Evolutionary conservation across 2,113 vertebrate species (phyloP), one percentile per base, ranked within the genome.

Genomic region (Rhinoptilus africanus): DNA sequence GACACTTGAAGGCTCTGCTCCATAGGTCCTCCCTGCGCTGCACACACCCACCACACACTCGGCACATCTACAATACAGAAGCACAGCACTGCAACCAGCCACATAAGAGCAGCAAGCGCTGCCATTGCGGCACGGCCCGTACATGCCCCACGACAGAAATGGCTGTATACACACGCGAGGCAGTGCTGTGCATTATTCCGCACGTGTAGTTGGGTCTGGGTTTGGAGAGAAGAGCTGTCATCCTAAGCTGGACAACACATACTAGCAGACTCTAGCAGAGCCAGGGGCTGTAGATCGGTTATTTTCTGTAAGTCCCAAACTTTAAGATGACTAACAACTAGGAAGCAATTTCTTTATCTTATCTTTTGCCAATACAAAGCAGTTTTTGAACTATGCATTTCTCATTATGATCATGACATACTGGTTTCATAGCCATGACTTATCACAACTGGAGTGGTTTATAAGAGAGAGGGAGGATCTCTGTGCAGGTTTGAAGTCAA

Each of bases 81-180:
- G 17, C 43, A 35, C 23, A 45, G 50, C 50, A 74, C 67, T 14
- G 18, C 63, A 80, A 19, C 18, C 67, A 71, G 37, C 12, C 24
- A 7, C 10, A 1, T 6, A 8, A 28, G 14, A 72, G 53, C 2
- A 87, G 17, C 26, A 0, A 0, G 7, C 28, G 30, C 35, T 30
- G 64, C 26, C 51, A 13, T 5, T 22, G 19, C 0, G 0, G 37
- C 39, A 64, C 8, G 4, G 80, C 24, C 66, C 66, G 21, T 4
- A 10, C 27, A 4, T 1, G 1, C 14, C 56, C 34, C 43, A n/a
- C 3, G 24, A 45, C 0, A 68, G 17, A 64, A 51, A 51, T 4
- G 20, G 50, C 45, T 35, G 17, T 8, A 48, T 5, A 39, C 30
- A 86, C 35, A 26, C 8, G 23, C 1, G 3, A 9, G 21, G 12